Conservation (phyloP, 2,888 invertebrate genomes). For the Anthrax anthrax region DNA sequence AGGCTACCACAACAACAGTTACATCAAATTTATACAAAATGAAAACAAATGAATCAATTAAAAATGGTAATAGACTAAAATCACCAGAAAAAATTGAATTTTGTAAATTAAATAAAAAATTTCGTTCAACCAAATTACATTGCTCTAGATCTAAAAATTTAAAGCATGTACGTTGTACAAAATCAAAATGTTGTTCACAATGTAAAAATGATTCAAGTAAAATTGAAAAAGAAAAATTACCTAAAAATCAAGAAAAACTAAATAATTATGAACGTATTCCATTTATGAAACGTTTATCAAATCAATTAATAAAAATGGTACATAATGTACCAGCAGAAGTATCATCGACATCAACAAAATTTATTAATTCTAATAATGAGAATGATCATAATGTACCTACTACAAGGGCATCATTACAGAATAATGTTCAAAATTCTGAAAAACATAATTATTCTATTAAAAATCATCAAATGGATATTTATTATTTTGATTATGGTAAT, state of each 20-base stretch:
- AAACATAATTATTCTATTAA: background rate
- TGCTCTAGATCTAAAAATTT: no score
- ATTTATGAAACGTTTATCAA: background rate
- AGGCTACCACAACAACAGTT: no score
- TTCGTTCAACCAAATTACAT: no score
- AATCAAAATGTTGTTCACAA: no score
- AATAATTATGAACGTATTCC: background rate
- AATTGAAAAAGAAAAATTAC: background rate
- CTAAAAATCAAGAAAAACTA: no score
- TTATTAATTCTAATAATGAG: no score
- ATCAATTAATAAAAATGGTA: background rate
- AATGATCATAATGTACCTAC: no score
- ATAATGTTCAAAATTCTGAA: no score
- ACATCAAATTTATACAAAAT: background rate
- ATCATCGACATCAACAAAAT: background rate
- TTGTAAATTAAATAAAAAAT: background rate
- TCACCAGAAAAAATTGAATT: background rate
- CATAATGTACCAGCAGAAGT: background rate
- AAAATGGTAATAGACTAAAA: background rate
- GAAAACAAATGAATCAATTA: background rate
- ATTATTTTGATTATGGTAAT: constrained; percentile 54
- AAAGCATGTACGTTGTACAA: no score
- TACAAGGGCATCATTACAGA: no score
- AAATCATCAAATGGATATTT: constrained; percentile 39
- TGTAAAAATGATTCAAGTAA: background rate